phyloP scores from a whole-genome alignment of 2,888 invertebrate genomes.

The Digitonthophagus gazella region DNA sequence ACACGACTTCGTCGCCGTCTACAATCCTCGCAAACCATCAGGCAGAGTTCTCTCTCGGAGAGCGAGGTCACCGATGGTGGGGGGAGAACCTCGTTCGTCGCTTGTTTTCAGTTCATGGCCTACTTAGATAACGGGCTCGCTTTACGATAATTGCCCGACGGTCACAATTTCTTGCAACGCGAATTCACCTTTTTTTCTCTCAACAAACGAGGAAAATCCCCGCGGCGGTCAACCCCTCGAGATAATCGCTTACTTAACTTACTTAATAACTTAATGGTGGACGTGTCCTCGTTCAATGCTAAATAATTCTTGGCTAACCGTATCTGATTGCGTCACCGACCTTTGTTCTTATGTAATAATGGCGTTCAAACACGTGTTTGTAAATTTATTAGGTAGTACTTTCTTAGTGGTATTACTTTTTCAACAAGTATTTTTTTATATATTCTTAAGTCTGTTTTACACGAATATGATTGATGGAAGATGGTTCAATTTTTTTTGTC shows the following conservation, averaged over 20 bases:
- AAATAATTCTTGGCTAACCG: not conserved
- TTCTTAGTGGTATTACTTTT: no score
- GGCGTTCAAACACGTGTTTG: not conserved
- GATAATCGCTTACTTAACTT: no score
- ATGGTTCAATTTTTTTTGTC: no score
- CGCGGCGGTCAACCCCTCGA: no score
- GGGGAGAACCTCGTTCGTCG: not conserved
- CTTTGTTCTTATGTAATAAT: not conserved
- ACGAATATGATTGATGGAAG: no score
- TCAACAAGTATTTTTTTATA: not conserved
- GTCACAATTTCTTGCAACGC: not conserved
- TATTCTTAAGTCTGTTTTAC: no score
- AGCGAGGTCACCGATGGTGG: not conserved
- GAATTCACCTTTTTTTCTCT: not conserved
- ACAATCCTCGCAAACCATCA: not conserved
- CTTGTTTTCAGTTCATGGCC: conserved; percentile 13
- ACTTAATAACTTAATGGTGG: no score
- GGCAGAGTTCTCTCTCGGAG: not conserved
- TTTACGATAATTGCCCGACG: conserved; percentile 10
- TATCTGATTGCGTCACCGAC: not conserved
- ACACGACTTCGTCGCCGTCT: not conserved
- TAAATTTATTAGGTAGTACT: not conserved
- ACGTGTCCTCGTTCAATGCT: not conserved
- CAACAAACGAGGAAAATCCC: no score
- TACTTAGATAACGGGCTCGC: conserved; percentile 2